These are phyloP conservation scores for Maccullochella peelii DNA, from an alignment of 2,113 vertebrate species.

Conservation along the genomic window DNA sequence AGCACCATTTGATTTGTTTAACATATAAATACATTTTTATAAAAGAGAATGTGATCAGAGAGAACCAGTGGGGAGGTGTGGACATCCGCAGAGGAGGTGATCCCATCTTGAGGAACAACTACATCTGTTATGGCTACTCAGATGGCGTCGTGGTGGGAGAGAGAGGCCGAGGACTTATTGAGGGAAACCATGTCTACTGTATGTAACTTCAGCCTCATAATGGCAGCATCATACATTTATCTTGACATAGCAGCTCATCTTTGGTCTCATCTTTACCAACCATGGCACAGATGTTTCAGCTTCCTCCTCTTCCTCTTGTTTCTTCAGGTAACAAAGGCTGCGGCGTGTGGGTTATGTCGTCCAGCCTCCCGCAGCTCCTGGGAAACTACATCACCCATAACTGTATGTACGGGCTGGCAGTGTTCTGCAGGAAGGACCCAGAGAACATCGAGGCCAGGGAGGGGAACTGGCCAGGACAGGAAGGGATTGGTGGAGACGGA, in stretches of 20 bases:
- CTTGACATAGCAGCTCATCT: neutral
- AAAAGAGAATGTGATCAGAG: slow-evolving; percentile 91
- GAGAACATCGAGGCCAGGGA: slow-evolving; percentile 76
- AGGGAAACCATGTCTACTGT: slow-evolving; percentile 93
- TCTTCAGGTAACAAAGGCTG: slow-evolving; percentile 90
- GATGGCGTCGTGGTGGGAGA: slow-evolving; percentile 93
- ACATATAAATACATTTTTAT: neutral
- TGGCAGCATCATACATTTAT: neutral
- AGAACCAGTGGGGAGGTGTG: slow-evolving; percentile 93
- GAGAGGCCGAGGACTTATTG: slow-evolving; percentile 89
- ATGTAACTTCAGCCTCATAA: slow-evolving; percentile 57
- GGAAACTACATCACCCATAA: slow-evolving; percentile 91
- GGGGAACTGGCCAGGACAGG: slow-evolving; percentile 83
- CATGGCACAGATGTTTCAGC: neutral
- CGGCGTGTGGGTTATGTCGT: slow-evolving; percentile 92
- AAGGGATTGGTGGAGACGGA: slow-evolving; percentile 68
- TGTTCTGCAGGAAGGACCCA: slow-evolving; percentile 90
- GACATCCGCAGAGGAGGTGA: slow-evolving; percentile 91
- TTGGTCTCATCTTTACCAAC: neutral
- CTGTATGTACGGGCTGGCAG: slow-evolving; percentile 89
- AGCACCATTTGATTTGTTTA: neutral
- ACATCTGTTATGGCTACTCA: slow-evolving; percentile 91
- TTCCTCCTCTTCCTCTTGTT: slow-evolving; percentile 21
- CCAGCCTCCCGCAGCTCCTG: slow-evolving; percentile 91
- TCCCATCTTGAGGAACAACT: slow-evolving; percentile 90